Conservation (phyloP, 1,140 invertebrate species). For the Polypedilum vanderplanki region DNA sequence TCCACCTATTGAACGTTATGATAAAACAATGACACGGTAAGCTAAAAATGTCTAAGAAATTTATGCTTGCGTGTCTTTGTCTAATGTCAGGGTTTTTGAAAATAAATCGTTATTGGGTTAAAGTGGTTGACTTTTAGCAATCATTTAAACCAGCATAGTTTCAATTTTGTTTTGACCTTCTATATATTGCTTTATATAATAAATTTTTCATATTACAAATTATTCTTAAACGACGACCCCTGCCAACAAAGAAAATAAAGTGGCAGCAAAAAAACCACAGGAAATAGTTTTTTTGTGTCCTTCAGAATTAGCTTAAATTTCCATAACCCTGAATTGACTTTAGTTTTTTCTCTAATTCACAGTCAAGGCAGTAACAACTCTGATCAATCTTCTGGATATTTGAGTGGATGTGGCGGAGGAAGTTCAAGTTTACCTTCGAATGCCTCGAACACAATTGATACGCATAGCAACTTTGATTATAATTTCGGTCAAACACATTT, state of each 20-base stretch:
- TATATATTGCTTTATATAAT: too few species aligned
- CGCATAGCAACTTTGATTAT: background rate
- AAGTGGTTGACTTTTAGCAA: too few species aligned
- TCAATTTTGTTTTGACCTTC: too few species aligned
- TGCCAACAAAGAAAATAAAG: background rate
- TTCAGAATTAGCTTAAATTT: background rate
- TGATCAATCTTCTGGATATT: constrained; percentile 21
- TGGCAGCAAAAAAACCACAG: background rate
- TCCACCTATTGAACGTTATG: background rate
- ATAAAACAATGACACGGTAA: background rate
- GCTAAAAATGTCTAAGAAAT: background rate
- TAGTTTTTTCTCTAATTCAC: background rate
- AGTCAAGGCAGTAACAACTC: constrained; percentile 24
- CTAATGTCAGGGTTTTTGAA: too few species aligned
- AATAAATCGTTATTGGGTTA: too few species aligned
- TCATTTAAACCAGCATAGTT: too few species aligned
- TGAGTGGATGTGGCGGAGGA: constrained; percentile 19
- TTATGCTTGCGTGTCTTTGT: too few species aligned
- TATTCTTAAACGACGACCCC: too few species aligned
- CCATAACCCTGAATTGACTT: background rate
- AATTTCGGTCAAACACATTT: background rate
- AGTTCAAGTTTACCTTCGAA: background rate
- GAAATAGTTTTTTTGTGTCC: background rate
- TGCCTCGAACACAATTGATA: background rate
- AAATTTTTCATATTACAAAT: too few species aligned